A percentile compares a stretch with the other conserved stretches of the same genome.
phyloP scores from a whole-genome alignment of 2,888 invertebrate genomes.

The Yponomeuta cagnagella region DNA sequence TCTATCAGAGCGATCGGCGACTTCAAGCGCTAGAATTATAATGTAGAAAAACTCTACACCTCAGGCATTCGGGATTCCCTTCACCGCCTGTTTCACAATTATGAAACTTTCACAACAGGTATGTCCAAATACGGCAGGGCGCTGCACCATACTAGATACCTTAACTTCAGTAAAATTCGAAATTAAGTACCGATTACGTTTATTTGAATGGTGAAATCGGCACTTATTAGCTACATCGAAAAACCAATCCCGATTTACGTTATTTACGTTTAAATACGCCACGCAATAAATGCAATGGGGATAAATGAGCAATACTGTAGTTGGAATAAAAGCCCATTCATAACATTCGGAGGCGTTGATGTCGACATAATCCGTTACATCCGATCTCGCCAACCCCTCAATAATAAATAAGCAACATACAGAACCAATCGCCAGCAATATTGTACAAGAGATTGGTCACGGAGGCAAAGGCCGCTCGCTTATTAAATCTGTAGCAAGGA shows the following conservation, averaged over 20 bases:
- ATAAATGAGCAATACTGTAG: background rate
- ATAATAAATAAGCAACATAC: conserved; percentile 53
- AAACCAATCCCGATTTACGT: background rate
- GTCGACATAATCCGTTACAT: conserved; percentile 55
- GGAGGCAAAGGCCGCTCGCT: conserved; percentile 15
- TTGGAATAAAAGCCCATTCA: conserved; percentile 1
- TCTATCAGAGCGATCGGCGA: too few species aligned
- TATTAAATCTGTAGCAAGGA: background rate
- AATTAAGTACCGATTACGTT: too few species aligned
- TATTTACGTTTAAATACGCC: background rate
- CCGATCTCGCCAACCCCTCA: conserved; percentile 43
- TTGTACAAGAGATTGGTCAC: conserved; percentile 35
- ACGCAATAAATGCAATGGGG: background rate
- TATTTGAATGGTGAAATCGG: conserved; percentile 33
- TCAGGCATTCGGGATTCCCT: too few species aligned
- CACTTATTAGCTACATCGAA: background rate
- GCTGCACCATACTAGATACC: too few species aligned
- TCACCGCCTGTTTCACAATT: too few species aligned
- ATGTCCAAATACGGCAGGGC: too few species aligned
- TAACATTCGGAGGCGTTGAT: conserved; percentile 42
- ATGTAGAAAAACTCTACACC: too few species aligned
- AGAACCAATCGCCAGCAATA: conserved; percentile 49
- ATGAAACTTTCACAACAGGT: too few species aligned
- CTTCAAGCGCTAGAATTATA: too few species aligned
- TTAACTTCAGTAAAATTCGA: too few species aligned